Evolutionary conservation across 35 echinoderm and acorn worm genomes (phyloP).

Genomic region (Eucidaris tribuloides): DNA sequence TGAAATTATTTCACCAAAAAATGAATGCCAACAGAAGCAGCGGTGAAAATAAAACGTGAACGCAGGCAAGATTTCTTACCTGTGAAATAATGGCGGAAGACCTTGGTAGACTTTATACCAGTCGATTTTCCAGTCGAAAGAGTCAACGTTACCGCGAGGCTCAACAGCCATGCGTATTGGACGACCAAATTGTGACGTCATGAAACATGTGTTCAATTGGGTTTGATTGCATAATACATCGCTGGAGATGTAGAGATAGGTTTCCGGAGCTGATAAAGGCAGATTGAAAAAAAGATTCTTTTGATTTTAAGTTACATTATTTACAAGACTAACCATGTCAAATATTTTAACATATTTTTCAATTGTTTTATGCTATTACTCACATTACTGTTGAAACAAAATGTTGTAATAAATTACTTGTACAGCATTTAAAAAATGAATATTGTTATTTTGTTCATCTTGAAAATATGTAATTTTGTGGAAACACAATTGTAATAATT

Average conservation of each 20-base stretch:
- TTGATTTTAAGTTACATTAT: neutral
- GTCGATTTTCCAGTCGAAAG: neutral
- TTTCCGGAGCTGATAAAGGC: neutral
- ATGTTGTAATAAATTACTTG: neutral
- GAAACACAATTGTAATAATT: too few relatives aligned
- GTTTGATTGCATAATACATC: neutral
- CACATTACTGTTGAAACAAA: neutral
- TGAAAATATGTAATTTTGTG: too few relatives aligned
- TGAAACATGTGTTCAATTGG: slow-evolving; percentile 7
- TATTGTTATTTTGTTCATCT: too few relatives aligned
- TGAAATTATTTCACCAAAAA: neutral
- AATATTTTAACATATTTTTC: neutral
- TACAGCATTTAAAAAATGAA: too few relatives aligned
- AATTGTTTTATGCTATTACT: neutral
- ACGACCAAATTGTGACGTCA: slow-evolving; percentile 3
- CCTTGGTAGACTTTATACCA: slow-evolving; percentile 10
- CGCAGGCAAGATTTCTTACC: neutral
- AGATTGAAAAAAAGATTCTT: neutral
- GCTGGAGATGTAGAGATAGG: neutral
- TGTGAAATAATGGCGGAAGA: neutral
- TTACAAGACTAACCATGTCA: neutral
- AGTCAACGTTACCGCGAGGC: neutral
- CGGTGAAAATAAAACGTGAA: neutral
- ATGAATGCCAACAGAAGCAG: neutral
- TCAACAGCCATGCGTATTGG: neutral